A percentile compares a stretch with the other conserved stretches of the same genome.
These are phyloP conservation scores for Dolichopus griseipennis DNA, from an alignment of 2,888 invertebrate genomes.

Conservation along the genomic window DNA sequence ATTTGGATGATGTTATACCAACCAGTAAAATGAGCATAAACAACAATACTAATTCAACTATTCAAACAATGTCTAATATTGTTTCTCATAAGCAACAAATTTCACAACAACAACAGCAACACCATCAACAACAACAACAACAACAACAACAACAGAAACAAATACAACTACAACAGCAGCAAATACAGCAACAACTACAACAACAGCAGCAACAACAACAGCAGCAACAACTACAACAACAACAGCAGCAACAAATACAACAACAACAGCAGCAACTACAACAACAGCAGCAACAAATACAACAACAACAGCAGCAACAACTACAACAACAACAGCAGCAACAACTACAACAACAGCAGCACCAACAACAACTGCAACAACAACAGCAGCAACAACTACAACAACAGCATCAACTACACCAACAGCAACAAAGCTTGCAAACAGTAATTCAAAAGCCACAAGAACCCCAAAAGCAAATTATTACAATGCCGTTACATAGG, in stretches of 20 bases:
- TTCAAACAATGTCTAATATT: slow-evolving; percentile 7
- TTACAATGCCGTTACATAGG: slow-evolving; percentile 33
- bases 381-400: slow-evolving; percentile 18
- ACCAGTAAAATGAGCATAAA: slow-evolving; percentile 19
- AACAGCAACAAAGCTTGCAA: slow-evolving; percentile 20
- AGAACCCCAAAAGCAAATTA: slow-evolving; percentile 39
- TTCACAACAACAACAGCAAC: slow-evolving; percentile 17
- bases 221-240: slow-evolving; percentile 34
- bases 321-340: too few relatives aligned
- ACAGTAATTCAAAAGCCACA: slow-evolving; percentile 18
- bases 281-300: slow-evolving; percentile 5
- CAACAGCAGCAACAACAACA: slow-evolving; percentile 22
- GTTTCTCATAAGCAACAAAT: slow-evolving; percentile 10
- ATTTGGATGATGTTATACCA: slow-evolving; percentile 42
- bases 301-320: slow-evolving; percentile 18
- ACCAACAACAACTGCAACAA: too few relatives aligned
- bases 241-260: slow-evolving; percentile 23
- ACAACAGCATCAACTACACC: slow-evolving; percentile 18
- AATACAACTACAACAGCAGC: slow-evolving; percentile 19
- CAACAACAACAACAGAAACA: slow-evolving; percentile 25
- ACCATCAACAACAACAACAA: slow-evolving; percentile 22
- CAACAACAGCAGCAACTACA: slow-evolving; percentile 19
- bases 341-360: not conserved
- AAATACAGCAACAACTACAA: slow-evolving; percentile 26
- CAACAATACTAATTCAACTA: not conserved